Evolutionary conservation across 2,113 vertebrate species (phyloP), one percentile per base, ranked within the genome.

Genomic region (Festucalex cinctus): DNA sequence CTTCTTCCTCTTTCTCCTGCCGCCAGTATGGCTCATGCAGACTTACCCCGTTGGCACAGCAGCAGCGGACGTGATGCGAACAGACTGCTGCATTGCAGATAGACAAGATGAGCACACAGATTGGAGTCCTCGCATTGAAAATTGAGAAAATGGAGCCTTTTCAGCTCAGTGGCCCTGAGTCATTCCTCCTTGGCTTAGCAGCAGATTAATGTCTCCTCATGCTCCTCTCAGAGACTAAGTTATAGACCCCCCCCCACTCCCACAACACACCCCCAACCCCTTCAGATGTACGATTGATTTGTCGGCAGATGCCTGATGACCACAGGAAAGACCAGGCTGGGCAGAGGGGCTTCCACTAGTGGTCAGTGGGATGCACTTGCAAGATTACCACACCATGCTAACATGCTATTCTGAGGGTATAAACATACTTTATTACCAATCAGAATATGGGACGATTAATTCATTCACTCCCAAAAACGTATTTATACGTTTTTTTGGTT

Each of bases 41-140:
- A 39, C 77, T 69, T 68, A 75, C 76, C 73, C 69, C 85, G 77
- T 75, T 74, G 80, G 81, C 84, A 76, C 77, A 82, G 80, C 68
- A 78, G 7, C 81, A 66, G 70, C 77, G 79, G 82, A 78, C 70
- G 76, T 66, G 78, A 85, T 85, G 77, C 65, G 78, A 46, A 78
- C 77, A 78, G 83, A 72, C 80, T 90, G 83, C 87, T 90, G 88
- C 89, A 88, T 85, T 91, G 89, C 89, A 90, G 88, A 89, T 86
- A 82, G 74, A 77, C 74, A 74, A 77, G 83, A 88, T 83, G 86
- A 86, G 77, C 74, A 60, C 81, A 85, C 69, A 82, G 69, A 86
- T 85, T 79, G 71, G 58, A 80, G 69, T 72, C 76, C 69, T 81
- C 74, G 70, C 76, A 82, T 80, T 86, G 71, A 78, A 83, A 66